A percentile compares a stretch with the other conserved stretches of the same genome.
These are phyloP conservation scores for Rallus crepitans DNA, from an alignment of 2,797 vertebrate genomes.

Conservation along the genomic window DNA sequence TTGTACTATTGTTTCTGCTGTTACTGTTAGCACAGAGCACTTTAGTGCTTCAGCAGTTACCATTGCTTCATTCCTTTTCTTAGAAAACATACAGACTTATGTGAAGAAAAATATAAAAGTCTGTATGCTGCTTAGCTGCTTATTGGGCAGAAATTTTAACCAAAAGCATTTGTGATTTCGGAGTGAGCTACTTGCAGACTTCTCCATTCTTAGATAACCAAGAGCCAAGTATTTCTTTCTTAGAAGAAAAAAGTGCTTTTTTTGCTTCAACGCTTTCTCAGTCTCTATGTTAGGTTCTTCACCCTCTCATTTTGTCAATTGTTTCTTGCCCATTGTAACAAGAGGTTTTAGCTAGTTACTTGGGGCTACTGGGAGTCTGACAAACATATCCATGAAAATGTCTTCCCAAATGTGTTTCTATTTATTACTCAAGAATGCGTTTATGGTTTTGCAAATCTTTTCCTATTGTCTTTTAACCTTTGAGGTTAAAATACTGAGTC, in stretches of 20 bases:
- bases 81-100: neutral
- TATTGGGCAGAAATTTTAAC: neutral
- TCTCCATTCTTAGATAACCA: neutral
- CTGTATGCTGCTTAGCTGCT: neutral
- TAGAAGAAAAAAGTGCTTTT: neutral
- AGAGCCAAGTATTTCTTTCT: neutral
- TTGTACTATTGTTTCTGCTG: neutral
- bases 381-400: neutral
- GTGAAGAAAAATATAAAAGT: neutral
- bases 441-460: neutral
- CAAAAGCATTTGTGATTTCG: neutral
- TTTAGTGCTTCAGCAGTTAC: neutral
- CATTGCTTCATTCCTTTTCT: neutral
- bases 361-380: neutral
- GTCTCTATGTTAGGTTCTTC: neutral
- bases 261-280: neutral
- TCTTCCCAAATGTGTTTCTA: neutral
- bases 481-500: neutral
- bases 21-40: neutral
- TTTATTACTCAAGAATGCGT: neutral
- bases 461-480: neutral
- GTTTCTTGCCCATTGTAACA: neutral
- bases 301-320: neutral
- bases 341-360: neutral
- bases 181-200: neutral